Evolutionary conservation across 2,888 invertebrate genomes (phyloP).

Genomic region (Podabrus alpinus): DNA sequence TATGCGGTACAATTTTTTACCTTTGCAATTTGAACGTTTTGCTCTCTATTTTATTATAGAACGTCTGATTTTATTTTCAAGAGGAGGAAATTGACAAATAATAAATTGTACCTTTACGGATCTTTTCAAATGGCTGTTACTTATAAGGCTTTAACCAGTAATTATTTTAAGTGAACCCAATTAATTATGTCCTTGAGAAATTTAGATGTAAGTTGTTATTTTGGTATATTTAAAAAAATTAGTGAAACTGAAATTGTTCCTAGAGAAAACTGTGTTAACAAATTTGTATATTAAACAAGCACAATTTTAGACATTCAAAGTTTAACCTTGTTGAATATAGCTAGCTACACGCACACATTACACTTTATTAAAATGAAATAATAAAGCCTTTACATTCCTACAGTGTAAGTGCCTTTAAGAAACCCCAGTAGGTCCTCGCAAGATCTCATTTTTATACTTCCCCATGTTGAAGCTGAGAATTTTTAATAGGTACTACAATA

Average conservation of each 20-base stretch:
- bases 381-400: not conserved
- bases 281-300: not conserved
- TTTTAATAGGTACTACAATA: not conserved
- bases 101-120: not conserved
- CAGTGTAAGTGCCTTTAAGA: not conserved
- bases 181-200: not conserved
- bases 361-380: not conserved
- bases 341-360: not conserved
- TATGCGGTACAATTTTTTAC: not conserved
- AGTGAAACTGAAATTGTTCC: not conserved
- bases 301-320: not conserved
- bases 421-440: constrained; percentile 46
- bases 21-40: not conserved
- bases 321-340: not conserved
- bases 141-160: not conserved
- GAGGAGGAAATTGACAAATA: not conserved
- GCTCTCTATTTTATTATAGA: not conserved
- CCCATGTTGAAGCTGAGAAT: constrained; percentile 41
- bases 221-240: not conserved
- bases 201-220: not conserved
- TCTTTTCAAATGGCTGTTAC: not conserved
- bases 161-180: not conserved
- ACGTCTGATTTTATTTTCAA: not conserved
- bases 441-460: constrained; percentile 52
- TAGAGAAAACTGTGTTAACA: not conserved